These are phyloP conservation scores for Plotosus lineatus DNA, from an alignment of 2,113 vertebrate species.

Conservation along the genomic window DNA sequence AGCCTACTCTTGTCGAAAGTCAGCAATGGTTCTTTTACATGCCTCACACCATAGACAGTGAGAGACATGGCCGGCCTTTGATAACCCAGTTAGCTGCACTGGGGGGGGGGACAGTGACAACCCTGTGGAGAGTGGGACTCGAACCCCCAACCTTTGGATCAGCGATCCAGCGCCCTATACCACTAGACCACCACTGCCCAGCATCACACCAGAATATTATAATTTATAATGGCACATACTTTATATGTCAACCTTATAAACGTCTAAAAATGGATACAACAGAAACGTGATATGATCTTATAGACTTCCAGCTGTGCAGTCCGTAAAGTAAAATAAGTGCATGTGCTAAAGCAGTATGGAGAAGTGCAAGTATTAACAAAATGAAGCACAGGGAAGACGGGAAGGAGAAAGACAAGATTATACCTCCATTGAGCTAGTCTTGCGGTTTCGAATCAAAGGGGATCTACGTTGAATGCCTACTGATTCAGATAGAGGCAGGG, in stretches of 20 bases:
- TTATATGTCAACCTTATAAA: not conserved
- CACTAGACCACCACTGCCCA: too few relatives aligned
- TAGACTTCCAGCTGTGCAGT: not conserved
- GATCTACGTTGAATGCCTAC: conserved; percentile 82
- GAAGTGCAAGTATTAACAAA: not conserved
- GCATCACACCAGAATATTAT: not conserved
- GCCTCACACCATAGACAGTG: too few relatives aligned
- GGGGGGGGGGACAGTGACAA: too few relatives aligned
- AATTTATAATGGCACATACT: not conserved
- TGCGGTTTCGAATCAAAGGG: conserved; percentile 86
- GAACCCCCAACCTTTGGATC: too few relatives aligned
- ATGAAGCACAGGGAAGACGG: not conserved
- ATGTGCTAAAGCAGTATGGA: not conserved
- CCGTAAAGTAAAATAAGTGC: not conserved
- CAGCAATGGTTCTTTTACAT: too few relatives aligned
- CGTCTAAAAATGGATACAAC: not conserved
- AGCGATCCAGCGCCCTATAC: too few relatives aligned
- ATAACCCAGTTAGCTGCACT: too few relatives aligned
- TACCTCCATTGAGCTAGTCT: conserved; percentile 98
- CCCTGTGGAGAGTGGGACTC: too few relatives aligned
- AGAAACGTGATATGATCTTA: not conserved
- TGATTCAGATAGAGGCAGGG: conserved; percentile 76
- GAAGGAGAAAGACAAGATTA: not conserved
- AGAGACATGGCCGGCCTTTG: too few relatives aligned
- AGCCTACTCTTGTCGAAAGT: too few relatives aligned